These are phyloP conservation scores for Phalacrocorax brasilianus DNA, from an alignment of 2,113 vertebrate species.

Conservation along the genomic window DNA sequence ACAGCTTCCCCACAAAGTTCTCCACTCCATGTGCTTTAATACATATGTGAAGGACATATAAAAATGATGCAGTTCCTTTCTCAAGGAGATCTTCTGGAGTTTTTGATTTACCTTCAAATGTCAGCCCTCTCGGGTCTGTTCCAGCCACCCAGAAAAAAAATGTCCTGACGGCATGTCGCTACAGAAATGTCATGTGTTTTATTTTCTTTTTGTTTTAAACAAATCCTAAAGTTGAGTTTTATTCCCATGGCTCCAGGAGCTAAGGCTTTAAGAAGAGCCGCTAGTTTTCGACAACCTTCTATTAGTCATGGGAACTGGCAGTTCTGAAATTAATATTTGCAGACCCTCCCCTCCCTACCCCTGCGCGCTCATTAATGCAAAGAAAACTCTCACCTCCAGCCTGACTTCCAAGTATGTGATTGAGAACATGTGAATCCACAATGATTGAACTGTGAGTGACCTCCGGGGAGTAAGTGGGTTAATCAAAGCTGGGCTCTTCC, in stretches of 20 bases:
- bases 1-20: fast-evolving
- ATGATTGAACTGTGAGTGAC: conserved; percentile 67
- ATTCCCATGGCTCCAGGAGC: neutral
- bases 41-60: fast-evolving
- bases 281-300: neutral
- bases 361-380: neutral
- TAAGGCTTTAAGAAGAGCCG: neutral
- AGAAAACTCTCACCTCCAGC: neutral
- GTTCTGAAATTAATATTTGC: neutral
- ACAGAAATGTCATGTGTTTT: neutral
- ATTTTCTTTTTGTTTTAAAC: neutral
- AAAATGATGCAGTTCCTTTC: fast-evolving
- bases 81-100: neutral
- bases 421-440: conserved; percentile 46
- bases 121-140: neutral
- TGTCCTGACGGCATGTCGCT: neutral
- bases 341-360: neutral
- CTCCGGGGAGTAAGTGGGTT: conserved; percentile 41
- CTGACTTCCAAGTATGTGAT: neutral
- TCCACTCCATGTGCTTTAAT: fast-evolving
- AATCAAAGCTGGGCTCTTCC: conserved; percentile 67
- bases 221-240: neutral
- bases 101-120: neutral
- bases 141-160: neutral
- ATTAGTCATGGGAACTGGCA: neutral